Evolutionary conservation across 1,140 invertebrate genomes (phyloP).

Genomic region (Leptopilina boulardi): DNA sequence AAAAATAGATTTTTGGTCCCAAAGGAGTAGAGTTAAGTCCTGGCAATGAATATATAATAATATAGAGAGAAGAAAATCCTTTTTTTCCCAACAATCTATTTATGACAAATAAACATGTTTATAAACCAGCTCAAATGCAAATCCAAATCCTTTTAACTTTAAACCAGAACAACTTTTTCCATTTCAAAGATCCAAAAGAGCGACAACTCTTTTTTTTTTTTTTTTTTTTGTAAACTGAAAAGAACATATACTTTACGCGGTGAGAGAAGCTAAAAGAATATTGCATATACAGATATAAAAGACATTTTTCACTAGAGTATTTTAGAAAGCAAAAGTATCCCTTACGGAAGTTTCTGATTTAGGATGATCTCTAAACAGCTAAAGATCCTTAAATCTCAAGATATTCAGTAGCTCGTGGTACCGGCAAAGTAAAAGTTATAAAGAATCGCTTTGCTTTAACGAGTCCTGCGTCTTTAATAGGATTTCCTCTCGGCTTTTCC

Average conservation of each 20-base stretch:
- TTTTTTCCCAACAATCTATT: neutral
- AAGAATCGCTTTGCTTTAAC: conserved; percentile 26
- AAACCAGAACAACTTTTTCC: conserved; percentile 31
- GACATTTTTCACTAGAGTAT: neutral
- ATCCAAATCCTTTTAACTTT: conserved; percentile 26
- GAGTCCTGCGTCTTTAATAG: conserved; percentile 28
- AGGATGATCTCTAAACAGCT: conserved; percentile 13
- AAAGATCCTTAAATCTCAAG: neutral
- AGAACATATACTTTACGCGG: neutral
- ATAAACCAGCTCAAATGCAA: conserved; percentile 12
- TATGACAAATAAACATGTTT: conserved; percentile 24
- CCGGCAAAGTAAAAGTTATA: neutral
- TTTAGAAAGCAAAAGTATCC: conserved; percentile 27
- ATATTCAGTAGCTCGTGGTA: conserved; percentile 16
- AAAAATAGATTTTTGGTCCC: neutral
- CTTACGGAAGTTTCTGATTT: conserved; percentile 21
- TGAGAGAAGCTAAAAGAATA: conserved; percentile 23
- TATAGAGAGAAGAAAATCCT: neutral
- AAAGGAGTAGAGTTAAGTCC: neutral
- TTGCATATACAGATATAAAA: neutral
- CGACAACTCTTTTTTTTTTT: neutral
- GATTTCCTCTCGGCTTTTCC: conserved; percentile 17
- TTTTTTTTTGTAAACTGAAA: neutral
- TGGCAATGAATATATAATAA: too few relatives aligned
- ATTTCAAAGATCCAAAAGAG: conserved; percentile 18